Evolutionary conservation across 2,888 invertebrate species (phyloP).

Genomic region (Meta bourneti): DNA sequence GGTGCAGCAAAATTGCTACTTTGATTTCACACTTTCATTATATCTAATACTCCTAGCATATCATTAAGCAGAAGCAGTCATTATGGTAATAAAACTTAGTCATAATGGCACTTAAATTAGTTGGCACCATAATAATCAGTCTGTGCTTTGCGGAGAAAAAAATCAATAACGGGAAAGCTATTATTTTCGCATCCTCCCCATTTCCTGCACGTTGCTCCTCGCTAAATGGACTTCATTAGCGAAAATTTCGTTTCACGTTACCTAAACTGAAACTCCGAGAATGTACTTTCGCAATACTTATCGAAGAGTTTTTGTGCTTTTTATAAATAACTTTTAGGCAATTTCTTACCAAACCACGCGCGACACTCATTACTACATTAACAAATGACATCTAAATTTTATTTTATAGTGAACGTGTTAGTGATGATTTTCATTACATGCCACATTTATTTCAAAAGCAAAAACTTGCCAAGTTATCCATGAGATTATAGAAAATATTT

Average conservation of each 20-base stretch:
- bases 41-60: conserved; percentile 12
- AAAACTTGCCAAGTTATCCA: too few relatives aligned
- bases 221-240: neutral
- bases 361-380: neutral
- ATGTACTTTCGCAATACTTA: neutral
- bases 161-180: conserved; percentile 24
- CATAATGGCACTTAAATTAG: conserved; percentile 58
- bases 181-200: conserved; percentile 30
- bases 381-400: neutral
- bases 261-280: neutral
- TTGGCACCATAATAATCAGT: conserved; percentile 39
- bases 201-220: neutral
- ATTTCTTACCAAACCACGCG: neutral
- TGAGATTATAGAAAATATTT: too few relatives aligned
- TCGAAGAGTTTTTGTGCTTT: neutral
- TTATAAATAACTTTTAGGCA: neutral
- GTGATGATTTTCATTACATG: too few relatives aligned
- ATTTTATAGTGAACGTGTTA: too few relatives aligned
- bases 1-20: too few relatives aligned
- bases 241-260: neutral
- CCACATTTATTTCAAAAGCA: too few relatives aligned
- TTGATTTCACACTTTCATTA: conserved; percentile 25
- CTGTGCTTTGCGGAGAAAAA: conserved; percentile 15
- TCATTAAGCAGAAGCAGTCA: conserved; percentile 47
- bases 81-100: conserved; percentile 57